Percentiles rank a stretch among this genome's conserved stretches.
These are phyloP conservation scores for Junonia oenone DNA, from an alignment of 2,888 invertebrate species.

Conservation along the genomic window DNA sequence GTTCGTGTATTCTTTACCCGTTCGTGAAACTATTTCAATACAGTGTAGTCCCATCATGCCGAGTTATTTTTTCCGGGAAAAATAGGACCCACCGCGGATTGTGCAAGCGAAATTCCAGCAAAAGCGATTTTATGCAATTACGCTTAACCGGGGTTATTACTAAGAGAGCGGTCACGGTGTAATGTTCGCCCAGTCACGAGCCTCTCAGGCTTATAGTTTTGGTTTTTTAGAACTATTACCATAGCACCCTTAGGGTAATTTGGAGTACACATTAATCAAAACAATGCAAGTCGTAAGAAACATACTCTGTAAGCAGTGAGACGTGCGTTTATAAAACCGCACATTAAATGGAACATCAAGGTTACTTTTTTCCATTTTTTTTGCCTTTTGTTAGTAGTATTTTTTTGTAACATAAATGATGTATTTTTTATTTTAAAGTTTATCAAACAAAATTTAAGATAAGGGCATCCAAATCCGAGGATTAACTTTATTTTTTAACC, in stretches of 20 bases:
- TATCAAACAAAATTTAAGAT: no score
- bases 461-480: no score
- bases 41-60: slow-evolving; percentile 1
- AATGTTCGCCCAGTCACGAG: slow-evolving; percentile 56
- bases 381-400: no score
- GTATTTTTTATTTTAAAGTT: no score
- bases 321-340: not conserved
- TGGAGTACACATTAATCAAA: not conserved
- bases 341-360: no score
- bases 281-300: not conserved
- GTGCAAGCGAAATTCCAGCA: slow-evolving; percentile 68
- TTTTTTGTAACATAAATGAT: no score
- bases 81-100: slow-evolving; percentile 57
- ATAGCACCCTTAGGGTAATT: slow-evolving; percentile 11
- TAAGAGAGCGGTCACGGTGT: slow-evolving; percentile 58
- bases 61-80: slow-evolving; percentile 51
- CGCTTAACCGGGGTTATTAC: slow-evolving; percentile 68
- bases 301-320: not conserved
- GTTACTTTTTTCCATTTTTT: no score
- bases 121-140: slow-evolving; percentile 75
- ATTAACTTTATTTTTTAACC: no score
- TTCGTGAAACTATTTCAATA: not conserved
- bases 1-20: not conserved
- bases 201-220: slow-evolving; percentile 27
- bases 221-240: slow-evolving; percentile 22